phyloP scores from a whole-genome alignment of 2,888 invertebrate species.

The Drosophila niveifrons region DNA sequence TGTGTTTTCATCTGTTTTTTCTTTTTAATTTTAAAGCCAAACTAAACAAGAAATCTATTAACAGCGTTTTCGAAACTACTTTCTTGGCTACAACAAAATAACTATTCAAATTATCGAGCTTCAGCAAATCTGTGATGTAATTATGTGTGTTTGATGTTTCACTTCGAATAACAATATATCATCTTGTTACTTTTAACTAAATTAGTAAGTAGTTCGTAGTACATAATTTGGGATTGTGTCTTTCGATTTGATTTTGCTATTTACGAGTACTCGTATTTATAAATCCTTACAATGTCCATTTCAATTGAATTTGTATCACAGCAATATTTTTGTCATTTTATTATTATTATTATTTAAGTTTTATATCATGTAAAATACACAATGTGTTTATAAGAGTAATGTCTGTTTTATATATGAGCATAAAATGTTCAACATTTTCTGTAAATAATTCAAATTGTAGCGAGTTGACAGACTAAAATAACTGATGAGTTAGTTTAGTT shows the following conservation, averaged over 20 bases:
- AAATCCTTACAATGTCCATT: conserved; percentile 70
- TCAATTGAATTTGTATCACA: conserved; percentile 85
- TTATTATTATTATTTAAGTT: conserved; percentile 3
- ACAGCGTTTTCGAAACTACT: conserved; percentile 5
- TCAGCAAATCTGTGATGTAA: conserved; percentile 59
- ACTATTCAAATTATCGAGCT: conserved; percentile 33
- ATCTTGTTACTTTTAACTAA: conserved; percentile 19
- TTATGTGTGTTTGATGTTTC: conserved; percentile 9
- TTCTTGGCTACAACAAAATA: not conserved
- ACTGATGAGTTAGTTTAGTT: not conserved
- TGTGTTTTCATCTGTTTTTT: conserved; percentile 20
- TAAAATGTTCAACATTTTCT: conserved; percentile 38
- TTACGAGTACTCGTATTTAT: conserved; percentile 40
- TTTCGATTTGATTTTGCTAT: conserved; percentile 49
- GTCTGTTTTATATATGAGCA: conserved; percentile 30
- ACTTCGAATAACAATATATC: not conserved
- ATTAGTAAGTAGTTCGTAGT: conserved; percentile 3
- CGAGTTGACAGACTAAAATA: not conserved
- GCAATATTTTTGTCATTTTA: conserved; percentile 80
- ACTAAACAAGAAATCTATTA: conserved; percentile 7
- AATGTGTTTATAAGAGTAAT: conserved; percentile 17
- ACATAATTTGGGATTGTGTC: conserved; percentile 20
- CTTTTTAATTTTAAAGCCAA: conserved; percentile 19
- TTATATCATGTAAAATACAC: conserved; percentile 31
- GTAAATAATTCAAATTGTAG: conserved; percentile 12